phyloP scores from a whole-genome alignment of 2,888 invertebrate genomes.

The Caenorhabditis sp. region DNA sequence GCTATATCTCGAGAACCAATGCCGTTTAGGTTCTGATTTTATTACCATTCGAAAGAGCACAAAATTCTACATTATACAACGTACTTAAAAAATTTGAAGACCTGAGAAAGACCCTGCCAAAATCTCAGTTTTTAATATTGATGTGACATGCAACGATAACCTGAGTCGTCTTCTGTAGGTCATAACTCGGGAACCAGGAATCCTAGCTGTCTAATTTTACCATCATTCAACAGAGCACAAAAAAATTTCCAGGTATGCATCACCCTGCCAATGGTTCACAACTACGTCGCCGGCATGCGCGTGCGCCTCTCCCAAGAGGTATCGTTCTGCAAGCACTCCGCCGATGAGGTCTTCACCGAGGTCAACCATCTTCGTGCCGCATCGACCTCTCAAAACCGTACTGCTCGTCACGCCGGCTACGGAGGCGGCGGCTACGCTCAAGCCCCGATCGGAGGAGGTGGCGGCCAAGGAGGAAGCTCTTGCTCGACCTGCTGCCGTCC shows the following conservation, averaged over 20 bases:
- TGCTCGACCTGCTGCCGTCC: constrained; percentile 78
- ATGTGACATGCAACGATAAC: too few relatives aligned
- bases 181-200: too few relatives aligned
- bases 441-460: constrained; percentile 29
- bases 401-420: constrained; percentile 58
- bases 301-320: constrained; percentile 55
- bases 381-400: constrained; percentile 30
- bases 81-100: too few relatives aligned
- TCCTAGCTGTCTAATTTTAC: neutral
- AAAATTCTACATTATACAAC: neutral
- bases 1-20: neutral
- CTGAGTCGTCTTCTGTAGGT: too few relatives aligned
- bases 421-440: constrained; percentile 35
- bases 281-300: constrained; percentile 57
- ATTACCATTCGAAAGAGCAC: neutral
- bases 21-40: neutral
- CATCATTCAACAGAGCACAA: neutral
- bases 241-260: constrained; percentile 57
- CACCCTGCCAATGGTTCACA: constrained; percentile 67
- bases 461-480: neutral
- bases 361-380: constrained; percentile 56
- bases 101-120: too few relatives aligned
- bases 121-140: too few relatives aligned
- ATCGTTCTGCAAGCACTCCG: constrained; percentile 59
- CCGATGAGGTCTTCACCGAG: constrained; percentile 61